Conservation (phyloP, 2,888 invertebrate genomes). For the Ennomos quercinarius region DNA sequence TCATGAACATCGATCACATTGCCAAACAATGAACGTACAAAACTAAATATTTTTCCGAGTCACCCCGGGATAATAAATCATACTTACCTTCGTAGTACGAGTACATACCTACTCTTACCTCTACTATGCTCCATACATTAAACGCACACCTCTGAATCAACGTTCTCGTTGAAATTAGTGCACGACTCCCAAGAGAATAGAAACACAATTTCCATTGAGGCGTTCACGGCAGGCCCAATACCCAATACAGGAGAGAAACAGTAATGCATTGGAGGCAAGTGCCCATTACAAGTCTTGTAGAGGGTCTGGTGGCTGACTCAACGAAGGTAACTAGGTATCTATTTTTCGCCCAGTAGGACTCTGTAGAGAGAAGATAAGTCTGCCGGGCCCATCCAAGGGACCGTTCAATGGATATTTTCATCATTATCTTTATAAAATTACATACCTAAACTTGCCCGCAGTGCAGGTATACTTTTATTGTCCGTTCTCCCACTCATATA, state of each 20-base stretch:
- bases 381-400: too few relatives aligned
- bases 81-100: neutral
- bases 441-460: too few relatives aligned
- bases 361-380: too few relatives aligned
- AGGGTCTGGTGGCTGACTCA: too few relatives aligned
- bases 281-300: neutral
- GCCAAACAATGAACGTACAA: conserved; percentile 1
- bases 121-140: conserved; percentile 1
- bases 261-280: conserved; percentile 20
- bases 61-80: conserved; percentile 26
- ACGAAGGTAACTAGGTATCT: too few relatives aligned
- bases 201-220: conserved; percentile 64
- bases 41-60: conserved; percentile 14
- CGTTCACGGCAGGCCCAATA: conserved; percentile 50
- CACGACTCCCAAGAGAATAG: conserved; percentile 53
- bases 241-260: conserved; percentile 41
- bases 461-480: too few relatives aligned
- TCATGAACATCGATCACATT: too few relatives aligned
- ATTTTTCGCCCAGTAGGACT: too few relatives aligned
- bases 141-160: conserved; percentile 26
- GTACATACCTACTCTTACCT: too few relatives aligned
- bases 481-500: too few relatives aligned
- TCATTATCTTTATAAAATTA: too few relatives aligned
- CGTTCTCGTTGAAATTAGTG: conserved; percentile 51
- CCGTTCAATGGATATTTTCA: too few relatives aligned